phyloP scores from a whole-genome alignment of 2,888 invertebrate species.

The Dryadula phaetusa region DNA sequence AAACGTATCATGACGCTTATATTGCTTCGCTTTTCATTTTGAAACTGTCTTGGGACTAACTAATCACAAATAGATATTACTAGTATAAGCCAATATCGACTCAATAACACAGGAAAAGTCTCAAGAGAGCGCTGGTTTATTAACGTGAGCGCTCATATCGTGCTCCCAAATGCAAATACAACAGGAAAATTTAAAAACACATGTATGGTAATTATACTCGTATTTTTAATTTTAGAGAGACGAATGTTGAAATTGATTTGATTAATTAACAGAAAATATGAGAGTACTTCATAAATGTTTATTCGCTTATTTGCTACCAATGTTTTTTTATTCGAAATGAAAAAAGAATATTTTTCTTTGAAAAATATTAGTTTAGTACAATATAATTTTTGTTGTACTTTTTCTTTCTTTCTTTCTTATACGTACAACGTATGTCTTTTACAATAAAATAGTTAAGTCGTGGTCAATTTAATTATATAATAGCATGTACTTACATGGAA shows the following conservation, averaged over 20 bases:
- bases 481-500: too few species aligned
- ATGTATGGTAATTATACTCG: constrained; percentile 5
- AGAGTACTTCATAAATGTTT: neutral
- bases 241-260: constrained; percentile 13
- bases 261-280: constrained; percentile 11
- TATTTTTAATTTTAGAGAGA: constrained; percentile 10
- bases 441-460: too few species aligned
- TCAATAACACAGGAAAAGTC: constrained; percentile 33
- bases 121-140: constrained; percentile 38
- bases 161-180: constrained; percentile 36
- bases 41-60: constrained; percentile 22
- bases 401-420: neutral
- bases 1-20: neutral
- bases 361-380: neutral
- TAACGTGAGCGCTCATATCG: constrained; percentile 36
- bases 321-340: neutral
- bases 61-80: constrained; percentile 26
- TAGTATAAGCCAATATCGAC: constrained; percentile 29
- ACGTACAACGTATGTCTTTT: too few species aligned
- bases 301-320: neutral
- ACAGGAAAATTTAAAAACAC: constrained; percentile 34
- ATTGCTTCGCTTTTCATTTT: constrained; percentile 12
- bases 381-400: neutral
- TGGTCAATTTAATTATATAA: too few species aligned
- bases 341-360: neutral